These are phyloP conservation scores for Solenopsis invicta DNA, from an alignment of 1,140 invertebrate species.

Conservation along the genomic window DNA sequence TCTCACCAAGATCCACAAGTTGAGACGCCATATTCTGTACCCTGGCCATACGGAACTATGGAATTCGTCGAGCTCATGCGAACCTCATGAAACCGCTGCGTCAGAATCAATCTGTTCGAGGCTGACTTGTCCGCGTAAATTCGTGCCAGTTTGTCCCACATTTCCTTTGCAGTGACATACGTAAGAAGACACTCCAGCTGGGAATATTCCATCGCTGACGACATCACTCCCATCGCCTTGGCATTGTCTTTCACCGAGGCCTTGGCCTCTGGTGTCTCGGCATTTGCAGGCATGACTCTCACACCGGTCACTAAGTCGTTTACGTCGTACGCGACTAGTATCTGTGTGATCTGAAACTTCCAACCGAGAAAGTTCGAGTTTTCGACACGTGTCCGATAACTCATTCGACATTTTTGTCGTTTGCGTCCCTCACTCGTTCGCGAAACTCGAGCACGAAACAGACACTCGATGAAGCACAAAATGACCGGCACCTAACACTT, in stretches of 20 bases:
- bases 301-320: too few species aligned
- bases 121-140: slow-evolving; percentile 46
- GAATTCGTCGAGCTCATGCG: slow-evolving; percentile 42
- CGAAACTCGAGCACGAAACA: too few species aligned
- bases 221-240: too few species aligned
- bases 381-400: too few species aligned
- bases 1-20: slow-evolving; percentile 57
- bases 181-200: slow-evolving; percentile 52
- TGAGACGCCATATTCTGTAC: slow-evolving; percentile 65
- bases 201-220: slow-evolving; percentile 23
- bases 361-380: too few species aligned
- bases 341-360: too few species aligned
- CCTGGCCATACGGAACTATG: slow-evolving; percentile 47
- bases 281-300: too few species aligned
- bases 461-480: too few species aligned
- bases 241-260: too few species aligned
- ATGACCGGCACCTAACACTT: too few species aligned
- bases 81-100: slow-evolving; percentile 27
- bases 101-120: slow-evolving; percentile 38
- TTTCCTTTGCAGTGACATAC: slow-evolving; percentile 33
- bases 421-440: background rate
- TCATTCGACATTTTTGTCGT: background rate
- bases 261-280: too few species aligned
- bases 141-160: slow-evolving; percentile 20
- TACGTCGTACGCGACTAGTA: too few species aligned